phyloP scores from a whole-genome alignment of 2,888 invertebrate genomes.

The Troides oblongomaculatus region DNA sequence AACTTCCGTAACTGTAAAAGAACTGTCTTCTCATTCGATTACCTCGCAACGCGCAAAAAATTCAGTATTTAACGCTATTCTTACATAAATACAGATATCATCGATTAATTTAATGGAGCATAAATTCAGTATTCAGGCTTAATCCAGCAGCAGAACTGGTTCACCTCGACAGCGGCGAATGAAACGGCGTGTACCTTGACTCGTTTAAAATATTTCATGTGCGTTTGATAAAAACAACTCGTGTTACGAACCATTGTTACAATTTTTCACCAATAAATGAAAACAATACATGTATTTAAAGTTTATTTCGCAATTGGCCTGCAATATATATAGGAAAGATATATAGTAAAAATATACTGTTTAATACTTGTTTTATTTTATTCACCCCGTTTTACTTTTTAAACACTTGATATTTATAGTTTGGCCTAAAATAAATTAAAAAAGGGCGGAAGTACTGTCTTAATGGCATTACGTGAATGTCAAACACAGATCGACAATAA shows the following conservation, averaged over 20 bases:
- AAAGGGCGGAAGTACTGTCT: no score
- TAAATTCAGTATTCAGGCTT: constrained; percentile 12
- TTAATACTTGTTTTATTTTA: no score
- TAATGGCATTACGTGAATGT: no score
- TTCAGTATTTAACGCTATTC: background rate
- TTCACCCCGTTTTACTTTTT: no score
- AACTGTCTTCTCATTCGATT: background rate
- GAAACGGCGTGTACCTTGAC: constrained; percentile 23
- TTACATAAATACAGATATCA: background rate
- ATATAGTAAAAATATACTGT: no score
- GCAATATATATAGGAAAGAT: background rate
- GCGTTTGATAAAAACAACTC: constrained; percentile 4
- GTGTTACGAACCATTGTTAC: background rate
- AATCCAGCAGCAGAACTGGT: constrained; percentile 4
- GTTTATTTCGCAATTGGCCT: background rate
- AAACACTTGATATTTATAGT: no score
- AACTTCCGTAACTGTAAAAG: background rate
- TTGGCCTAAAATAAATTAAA: no score
- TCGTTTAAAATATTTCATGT: constrained; percentile 17
- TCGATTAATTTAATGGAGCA: background rate
- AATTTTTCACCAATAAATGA: background rate
- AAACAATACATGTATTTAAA: background rate
- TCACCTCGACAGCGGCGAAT: constrained; percentile 18
- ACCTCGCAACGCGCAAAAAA: background rate
- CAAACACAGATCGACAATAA: no score